Evolutionary conservation across 2,797 vertebrate genomes (phyloP).

Genomic region (Falco cherrug): DNA sequence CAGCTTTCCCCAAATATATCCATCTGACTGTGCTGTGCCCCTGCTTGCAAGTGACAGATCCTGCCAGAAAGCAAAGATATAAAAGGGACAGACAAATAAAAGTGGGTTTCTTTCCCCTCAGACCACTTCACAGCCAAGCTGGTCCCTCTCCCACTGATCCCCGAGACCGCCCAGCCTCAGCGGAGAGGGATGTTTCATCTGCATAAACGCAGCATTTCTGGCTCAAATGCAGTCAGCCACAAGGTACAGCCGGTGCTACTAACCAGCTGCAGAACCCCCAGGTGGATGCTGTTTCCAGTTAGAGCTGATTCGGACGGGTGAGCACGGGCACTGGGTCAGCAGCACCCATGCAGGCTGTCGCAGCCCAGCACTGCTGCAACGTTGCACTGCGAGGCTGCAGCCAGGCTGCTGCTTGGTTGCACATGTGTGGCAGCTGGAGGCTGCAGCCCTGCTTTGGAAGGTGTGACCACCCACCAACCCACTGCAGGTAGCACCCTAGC

Average conservation of each 20-base stretch:
- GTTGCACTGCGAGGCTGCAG: background rate
- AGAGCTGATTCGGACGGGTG: background rate
- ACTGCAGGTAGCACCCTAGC: background rate
- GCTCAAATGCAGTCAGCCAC: background rate
- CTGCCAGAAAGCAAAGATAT: background rate
- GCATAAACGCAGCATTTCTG: background rate
- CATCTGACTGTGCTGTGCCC: background rate
- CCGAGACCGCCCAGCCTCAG: background rate
- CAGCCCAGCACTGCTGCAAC: background rate
- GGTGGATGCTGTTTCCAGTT: accelerated
- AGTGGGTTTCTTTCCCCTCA: background rate
- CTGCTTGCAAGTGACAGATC: background rate
- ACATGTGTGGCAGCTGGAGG: accelerated
- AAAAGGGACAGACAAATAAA: too few relatives aligned
- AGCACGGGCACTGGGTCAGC: background rate
- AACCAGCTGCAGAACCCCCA: background rate
- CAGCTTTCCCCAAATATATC: background rate
- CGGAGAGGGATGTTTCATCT: background rate
- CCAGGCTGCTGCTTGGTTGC: background rate
- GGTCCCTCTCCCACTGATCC: background rate
- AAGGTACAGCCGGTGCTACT: background rate
- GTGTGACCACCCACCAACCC: too few relatives aligned
- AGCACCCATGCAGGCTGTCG: background rate
- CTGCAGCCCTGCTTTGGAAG: background rate
- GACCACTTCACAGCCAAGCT: background rate